phyloP scores from a whole-genome alignment of 1,140 invertebrate species.

The Drosophila tani region DNA sequence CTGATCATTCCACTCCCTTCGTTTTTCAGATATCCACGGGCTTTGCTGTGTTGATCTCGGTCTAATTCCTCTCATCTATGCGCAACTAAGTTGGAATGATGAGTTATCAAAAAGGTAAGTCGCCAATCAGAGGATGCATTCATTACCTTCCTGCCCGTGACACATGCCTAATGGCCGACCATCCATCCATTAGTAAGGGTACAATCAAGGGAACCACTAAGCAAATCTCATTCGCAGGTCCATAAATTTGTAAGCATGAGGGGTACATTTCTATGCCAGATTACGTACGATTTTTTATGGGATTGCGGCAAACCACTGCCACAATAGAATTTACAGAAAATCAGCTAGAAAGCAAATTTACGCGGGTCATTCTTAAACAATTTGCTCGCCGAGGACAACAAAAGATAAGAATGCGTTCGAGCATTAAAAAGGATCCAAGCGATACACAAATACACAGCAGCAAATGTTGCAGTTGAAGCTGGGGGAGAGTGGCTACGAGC shows the following conservation, averaged over 20 bases:
- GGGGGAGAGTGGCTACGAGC: constrained; percentile 13
- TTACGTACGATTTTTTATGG: constrained; percentile 39
- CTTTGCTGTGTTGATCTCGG: constrained; percentile 18
- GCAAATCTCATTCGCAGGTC: constrained; percentile 38
- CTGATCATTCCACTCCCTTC: constrained; percentile 29
- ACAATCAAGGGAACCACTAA: background rate
- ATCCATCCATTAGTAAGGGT: constrained; percentile 13
- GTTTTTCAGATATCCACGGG: constrained; percentile 42
- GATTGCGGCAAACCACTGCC: constrained; percentile 26
- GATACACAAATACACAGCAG: constrained; percentile 22
- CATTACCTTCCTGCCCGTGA: constrained; percentile 43
- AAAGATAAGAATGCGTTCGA: constrained; percentile 70
- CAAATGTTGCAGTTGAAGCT: constrained; percentile 35
- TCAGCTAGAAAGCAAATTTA: constrained; percentile 72
- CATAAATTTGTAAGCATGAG: constrained; percentile 26
- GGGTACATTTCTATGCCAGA: constrained; percentile 35
- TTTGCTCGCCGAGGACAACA: constrained; percentile 68
- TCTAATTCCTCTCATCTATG: constrained; percentile 47
- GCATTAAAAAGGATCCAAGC: constrained; percentile 54
- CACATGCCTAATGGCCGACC: constrained; percentile 43
- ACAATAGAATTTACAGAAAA: constrained; percentile 78
- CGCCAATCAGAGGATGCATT: constrained; percentile 11
- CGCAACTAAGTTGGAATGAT: constrained; percentile 67
- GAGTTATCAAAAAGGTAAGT: constrained; percentile 84
- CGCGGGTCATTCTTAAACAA: constrained; percentile 79